Conservation (phyloP, 2,113 vertebrate species). For the Oreochromis niloticus region DNA sequence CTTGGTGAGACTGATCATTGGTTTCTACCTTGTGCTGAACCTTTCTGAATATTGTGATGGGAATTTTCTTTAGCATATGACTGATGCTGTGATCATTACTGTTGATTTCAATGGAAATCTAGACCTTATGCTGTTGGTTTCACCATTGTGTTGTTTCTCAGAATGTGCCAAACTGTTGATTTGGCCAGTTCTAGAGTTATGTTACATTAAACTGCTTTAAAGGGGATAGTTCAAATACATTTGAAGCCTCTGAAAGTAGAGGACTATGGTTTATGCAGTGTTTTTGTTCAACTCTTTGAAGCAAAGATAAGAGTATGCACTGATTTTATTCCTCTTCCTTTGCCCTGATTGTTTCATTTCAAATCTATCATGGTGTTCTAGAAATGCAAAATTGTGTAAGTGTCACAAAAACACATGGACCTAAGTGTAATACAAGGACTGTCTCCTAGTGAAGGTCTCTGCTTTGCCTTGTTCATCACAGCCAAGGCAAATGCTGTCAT, state of each 20-base stretch:
- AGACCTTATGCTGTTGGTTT: background rate
- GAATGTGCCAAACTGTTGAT: background rate
- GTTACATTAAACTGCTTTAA: background rate
- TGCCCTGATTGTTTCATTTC: background rate
- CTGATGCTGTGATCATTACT: background rate
- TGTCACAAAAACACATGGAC: background rate
- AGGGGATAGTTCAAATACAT: background rate
- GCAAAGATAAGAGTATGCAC: background rate
- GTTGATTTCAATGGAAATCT: background rate
- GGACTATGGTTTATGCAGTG: background rate
- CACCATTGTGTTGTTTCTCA: background rate
- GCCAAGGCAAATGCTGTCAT: slow-evolving; percentile 5
- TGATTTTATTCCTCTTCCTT: background rate
- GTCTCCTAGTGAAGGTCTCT: background rate
- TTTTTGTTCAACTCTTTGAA: background rate
- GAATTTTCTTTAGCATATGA: background rate
- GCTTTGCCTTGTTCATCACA: background rate
- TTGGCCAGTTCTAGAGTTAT: background rate
- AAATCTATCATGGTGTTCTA: background rate
- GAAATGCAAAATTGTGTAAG: background rate
- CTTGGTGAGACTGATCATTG: background rate
- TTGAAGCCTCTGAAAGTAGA: background rate
- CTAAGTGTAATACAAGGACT: background rate
- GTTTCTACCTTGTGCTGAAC: background rate
- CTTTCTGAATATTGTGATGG: background rate